Percentiles rank a stretch among this genome's conserved stretches.
These are phyloP conservation scores for Hippocampus zosterae DNA, from an alignment of 2,113 vertebrate species.

Conservation along the genomic window DNA sequence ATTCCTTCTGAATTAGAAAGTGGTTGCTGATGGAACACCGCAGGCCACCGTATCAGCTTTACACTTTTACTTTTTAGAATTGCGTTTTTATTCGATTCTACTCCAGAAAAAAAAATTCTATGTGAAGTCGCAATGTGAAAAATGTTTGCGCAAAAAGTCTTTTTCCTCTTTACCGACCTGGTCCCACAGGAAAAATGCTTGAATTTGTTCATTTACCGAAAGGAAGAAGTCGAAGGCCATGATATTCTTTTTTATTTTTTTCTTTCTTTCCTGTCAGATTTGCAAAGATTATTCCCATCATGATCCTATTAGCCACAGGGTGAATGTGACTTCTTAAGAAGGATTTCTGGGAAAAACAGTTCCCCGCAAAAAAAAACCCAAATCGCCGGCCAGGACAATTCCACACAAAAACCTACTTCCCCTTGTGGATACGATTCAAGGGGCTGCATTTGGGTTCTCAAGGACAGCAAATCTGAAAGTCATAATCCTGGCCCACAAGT, in stretches of 20 bases:
- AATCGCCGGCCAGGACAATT: constrained; percentile 53
- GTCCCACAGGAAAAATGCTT: constrained; percentile 77
- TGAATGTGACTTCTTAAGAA: constrained; percentile 78
- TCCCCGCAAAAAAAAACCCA: constrained; percentile 62
- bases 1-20: constrained; percentile 20
- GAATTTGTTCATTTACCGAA: constrained; percentile 71
- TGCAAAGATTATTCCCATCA: constrained; percentile 76
- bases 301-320: constrained; percentile 76
- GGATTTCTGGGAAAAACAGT: constrained; percentile 76
- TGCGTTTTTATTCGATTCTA: too few species aligned
- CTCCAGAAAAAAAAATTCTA: too few species aligned
- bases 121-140: too few species aligned
- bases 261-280: constrained; percentile 69
- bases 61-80: too few species aligned
- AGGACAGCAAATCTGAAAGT: constrained; percentile 69
- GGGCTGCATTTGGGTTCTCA: constrained; percentile 66
- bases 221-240: constrained; percentile 75
- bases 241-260: constrained; percentile 54
- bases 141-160: constrained; percentile 3
- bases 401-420: constrained; percentile 29
- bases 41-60: constrained; percentile 35
- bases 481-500: constrained; percentile 70
- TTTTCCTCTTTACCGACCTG: constrained; percentile 11
- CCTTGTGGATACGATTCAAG: constrained; percentile 63
- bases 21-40: background rate